Conservation (phyloP, 2,888 invertebrate species). For the Oligia strigilis region DNA sequence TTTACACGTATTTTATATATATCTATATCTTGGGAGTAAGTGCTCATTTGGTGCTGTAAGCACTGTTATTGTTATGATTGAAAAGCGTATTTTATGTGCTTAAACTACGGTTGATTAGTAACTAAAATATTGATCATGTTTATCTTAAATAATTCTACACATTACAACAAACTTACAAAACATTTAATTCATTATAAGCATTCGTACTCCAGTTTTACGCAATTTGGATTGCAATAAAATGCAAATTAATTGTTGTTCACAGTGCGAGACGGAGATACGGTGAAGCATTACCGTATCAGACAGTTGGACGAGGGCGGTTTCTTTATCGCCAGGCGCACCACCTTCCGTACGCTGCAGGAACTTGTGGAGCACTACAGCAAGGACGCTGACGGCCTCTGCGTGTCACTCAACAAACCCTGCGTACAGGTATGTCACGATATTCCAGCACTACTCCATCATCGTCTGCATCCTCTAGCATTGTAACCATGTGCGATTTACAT, state of each 20-base stretch:
- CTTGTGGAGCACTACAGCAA: constrained; percentile 99
- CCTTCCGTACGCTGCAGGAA: constrained; percentile 99
- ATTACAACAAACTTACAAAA: constrained; percentile 64
- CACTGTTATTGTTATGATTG: not conserved
- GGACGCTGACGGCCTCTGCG: constrained; percentile 99
- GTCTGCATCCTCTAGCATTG: not conserved
- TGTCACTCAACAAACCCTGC: constrained; percentile 98
- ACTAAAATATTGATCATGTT: constrained; percentile 32
- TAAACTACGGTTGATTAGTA: not conserved
- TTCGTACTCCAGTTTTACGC: constrained; percentile 60
- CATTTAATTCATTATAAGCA: constrained; percentile 56
- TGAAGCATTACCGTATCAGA: constrained; percentile 99
- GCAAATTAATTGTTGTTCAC: constrained; percentile 77
- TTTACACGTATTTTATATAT: constrained; percentile 11
- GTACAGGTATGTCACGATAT: constrained; percentile 93
- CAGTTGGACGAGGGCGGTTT: constrained; percentile 99
- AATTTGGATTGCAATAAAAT: constrained; percentile 66
- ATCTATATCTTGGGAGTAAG: not conserved
- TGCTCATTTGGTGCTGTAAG: not conserved
- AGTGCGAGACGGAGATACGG: constrained; percentile 99
- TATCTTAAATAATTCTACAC: constrained; percentile 45
- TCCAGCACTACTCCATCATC: not conserved
- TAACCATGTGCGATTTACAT: constrained; percentile 15
- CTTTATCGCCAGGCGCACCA: constrained; percentile 99
- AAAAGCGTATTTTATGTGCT: not conserved